Evolutionary conservation across 2,888 invertebrate genomes (phyloP).

Genomic region (Apodemia hepburni): DNA sequence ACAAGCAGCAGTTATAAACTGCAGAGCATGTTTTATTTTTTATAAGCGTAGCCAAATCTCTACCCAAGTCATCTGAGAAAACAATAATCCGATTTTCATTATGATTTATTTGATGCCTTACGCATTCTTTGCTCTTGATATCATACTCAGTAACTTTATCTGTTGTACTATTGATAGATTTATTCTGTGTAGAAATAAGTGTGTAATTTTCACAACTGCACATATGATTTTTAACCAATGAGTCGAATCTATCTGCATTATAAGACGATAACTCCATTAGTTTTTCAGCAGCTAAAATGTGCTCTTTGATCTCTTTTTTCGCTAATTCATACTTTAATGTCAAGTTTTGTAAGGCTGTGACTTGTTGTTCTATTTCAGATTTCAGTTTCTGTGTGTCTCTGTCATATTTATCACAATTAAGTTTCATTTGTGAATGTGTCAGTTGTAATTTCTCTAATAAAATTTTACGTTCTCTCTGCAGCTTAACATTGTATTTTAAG

Average conservation of each 20-base stretch:
- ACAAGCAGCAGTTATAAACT: not conserved
- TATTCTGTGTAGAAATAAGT: not conserved
- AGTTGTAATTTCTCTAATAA: not conserved
- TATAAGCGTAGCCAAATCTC: not conserved
- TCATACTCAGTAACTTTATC: no score
- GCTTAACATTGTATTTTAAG: not conserved
- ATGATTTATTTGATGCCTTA: not conserved
- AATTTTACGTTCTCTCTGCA: not conserved
- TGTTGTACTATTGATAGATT: not conserved
- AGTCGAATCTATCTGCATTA: not conserved
- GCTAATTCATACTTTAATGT: not conserved
- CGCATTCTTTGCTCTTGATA: not conserved
- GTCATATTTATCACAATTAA: not conserved
- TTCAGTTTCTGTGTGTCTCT: not conserved
- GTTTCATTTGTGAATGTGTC: not conserved
- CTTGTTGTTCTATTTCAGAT: not conserved
- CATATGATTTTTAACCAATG: slow-evolving; percentile 1
- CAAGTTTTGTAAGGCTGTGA: not conserved
- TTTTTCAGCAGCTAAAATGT: not conserved
- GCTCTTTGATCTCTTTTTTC: not conserved
- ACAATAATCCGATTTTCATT: not conserved
- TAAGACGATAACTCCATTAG: not conserved
- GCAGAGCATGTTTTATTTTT: not conserved
- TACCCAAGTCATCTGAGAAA: not conserved
- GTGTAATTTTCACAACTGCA: not conserved